phyloP scores from a whole-genome alignment of 2,113 vertebrate species.

The Erinaceus europaeus region DNA sequence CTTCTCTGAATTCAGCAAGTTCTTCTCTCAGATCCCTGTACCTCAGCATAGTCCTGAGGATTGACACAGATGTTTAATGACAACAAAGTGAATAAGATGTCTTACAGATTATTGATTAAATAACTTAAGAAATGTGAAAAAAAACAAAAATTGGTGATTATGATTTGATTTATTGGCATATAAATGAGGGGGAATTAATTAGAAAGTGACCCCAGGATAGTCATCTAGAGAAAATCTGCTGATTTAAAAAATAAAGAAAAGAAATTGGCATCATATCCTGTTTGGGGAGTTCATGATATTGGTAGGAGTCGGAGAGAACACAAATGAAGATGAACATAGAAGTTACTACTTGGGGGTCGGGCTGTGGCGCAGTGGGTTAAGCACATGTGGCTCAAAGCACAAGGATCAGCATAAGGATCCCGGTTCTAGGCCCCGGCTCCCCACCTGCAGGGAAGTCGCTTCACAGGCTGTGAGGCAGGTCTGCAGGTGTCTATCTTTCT shows the following conservation, averaged over 20 bases:
- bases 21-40: background rate
- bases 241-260: background rate
- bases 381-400: too few relatives aligned
- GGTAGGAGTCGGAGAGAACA: background rate
- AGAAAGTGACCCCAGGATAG: background rate
- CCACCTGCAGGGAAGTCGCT: too few relatives aligned
- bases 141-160: background rate
- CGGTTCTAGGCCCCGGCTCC: too few relatives aligned
- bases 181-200: background rate
- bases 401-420: too few relatives aligned
- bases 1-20: background rate
- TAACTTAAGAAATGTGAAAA: background rate
- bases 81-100: too few relatives aligned
- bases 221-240: background rate
- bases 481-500: too few relatives aligned
- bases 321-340: background rate
- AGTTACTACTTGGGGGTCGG: background rate
- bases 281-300: background rate
- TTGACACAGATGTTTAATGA: background rate
- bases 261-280: background rate
- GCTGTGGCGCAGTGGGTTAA: too few relatives aligned
- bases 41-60: background rate
- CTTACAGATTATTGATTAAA: background rate
- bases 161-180: background rate
- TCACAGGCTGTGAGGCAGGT: too few relatives aligned